phyloP scores from a whole-genome alignment of 2,888 invertebrate genomes.

The Sympetrum striolatum region DNA sequence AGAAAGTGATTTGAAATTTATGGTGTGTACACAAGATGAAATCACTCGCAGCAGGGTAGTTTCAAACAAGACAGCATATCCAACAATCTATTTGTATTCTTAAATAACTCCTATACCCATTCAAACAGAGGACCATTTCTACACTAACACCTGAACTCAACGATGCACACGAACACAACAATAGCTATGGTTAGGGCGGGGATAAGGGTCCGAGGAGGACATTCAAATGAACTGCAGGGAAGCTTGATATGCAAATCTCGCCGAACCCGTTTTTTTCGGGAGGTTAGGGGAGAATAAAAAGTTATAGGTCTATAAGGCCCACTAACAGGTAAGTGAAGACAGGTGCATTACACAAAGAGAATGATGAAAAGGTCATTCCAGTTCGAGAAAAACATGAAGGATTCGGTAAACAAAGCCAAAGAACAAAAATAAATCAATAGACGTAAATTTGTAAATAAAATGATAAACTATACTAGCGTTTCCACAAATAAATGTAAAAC shows the following conservation, averaged over 20 bases:
- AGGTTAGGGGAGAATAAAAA: conserved; percentile 12
- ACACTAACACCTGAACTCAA: background rate
- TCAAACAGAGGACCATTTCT: background rate
- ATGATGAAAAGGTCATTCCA: background rate
- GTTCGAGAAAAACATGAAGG: background rate
- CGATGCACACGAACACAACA: conserved; percentile 23
- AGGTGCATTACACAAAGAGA: conserved; percentile 26
- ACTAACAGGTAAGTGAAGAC: conserved; percentile 35
- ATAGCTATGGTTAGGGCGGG: background rate
- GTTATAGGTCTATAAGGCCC: background rate
- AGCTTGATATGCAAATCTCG: conserved; percentile 41
- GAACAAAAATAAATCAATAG: background rate
- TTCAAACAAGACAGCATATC: background rate
- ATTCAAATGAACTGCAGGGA: conserved; percentile 39
- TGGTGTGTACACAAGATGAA: too few species aligned
- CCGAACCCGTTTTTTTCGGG: conserved; percentile 28
- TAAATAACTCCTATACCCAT: background rate
- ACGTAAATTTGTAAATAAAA: background rate
- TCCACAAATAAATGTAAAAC: background rate
- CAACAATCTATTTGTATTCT: background rate
- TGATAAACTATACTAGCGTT: background rate
- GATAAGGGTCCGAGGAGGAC: conserved; percentile 23
- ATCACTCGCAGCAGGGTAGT: background rate
- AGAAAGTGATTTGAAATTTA: too few species aligned
- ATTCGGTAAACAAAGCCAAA: background rate